Percentiles rank a stretch among this genome's conserved stretches.
phyloP scores from a whole-genome alignment of 2,113 vertebrate genomes.

The Empidonax traillii region DNA sequence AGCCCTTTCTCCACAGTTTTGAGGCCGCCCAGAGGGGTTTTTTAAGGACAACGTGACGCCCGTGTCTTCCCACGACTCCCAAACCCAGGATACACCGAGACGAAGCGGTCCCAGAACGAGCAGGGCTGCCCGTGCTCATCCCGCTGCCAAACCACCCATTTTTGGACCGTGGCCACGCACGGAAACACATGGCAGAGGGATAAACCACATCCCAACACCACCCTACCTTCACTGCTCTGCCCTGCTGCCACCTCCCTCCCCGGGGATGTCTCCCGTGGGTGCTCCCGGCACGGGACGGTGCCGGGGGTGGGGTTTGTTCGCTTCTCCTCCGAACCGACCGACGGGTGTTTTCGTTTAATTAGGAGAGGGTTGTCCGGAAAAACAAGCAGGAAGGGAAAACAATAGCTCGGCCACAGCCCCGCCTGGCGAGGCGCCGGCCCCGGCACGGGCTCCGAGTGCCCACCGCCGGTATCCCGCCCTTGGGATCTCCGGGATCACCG shows the following conservation, averaged over 20 bases:
- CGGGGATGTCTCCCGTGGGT: background rate
- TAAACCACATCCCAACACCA: rapidly evolving
- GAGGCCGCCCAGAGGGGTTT: background rate
- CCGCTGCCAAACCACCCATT: background rate
- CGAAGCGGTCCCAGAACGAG: background rate
- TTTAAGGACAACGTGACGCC: background rate
- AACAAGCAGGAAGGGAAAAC: conserved; percentile 68
- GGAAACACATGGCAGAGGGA: background rate
- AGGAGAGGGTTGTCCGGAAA: conserved; percentile 44
- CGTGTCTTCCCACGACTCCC: rapidly evolving
- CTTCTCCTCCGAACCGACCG: background rate
- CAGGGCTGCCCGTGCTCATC: rapidly evolving
- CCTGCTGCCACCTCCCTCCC: background rate
- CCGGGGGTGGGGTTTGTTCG: background rate
- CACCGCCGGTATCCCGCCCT: background rate
- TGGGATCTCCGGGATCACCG: background rate
- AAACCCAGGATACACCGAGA: rapidly evolving
- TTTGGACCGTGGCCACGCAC: rapidly evolving
- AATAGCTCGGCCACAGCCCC: conserved; percentile 37
- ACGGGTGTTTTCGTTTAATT: conserved; percentile 36
- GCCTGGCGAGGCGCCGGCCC: conserved; percentile 46
- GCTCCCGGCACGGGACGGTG: background rate
- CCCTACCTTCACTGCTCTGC: background rate
- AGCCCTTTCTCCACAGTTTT: rapidly evolving
- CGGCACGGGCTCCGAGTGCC: background rate